These are phyloP conservation scores for Diachasmimorpha longicaudata DNA, from an alignment of 1,140 invertebrate species.

Conservation along the genomic window DNA sequence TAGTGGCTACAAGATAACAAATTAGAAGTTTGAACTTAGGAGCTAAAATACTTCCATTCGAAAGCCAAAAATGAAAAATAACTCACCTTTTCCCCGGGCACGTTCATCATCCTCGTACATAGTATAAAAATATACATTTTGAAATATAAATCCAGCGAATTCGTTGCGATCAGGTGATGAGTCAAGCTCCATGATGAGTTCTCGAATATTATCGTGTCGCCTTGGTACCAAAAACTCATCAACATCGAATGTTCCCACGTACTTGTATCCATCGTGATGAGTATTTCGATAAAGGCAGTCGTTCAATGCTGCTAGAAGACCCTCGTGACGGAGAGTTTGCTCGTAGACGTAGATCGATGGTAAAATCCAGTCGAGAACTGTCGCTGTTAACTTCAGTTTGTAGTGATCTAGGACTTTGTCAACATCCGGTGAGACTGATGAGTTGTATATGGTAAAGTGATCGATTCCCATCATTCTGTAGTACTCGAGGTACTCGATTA, in stretches of 20 bases:
- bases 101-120: constrained; percentile 64
- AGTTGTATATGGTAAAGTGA: constrained; percentile 72
- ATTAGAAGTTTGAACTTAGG: too few species aligned
- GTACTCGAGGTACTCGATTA: constrained; percentile 73
- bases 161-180: not conserved
- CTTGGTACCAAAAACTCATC: constrained; percentile 70
- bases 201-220: constrained; percentile 48
- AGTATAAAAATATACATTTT: constrained; percentile 69
- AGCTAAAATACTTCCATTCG: too few species aligned
- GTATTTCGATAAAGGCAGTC: constrained; percentile 68
- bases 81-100: constrained; percentile 51
- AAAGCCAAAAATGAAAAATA: constrained; percentile 35
- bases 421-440: constrained; percentile 65
- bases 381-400: constrained; percentile 46
- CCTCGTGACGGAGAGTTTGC: constrained; percentile 65
- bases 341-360: constrained; percentile 52
- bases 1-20: too few species aligned
- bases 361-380: constrained; percentile 68
- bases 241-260: constrained; percentile 67
- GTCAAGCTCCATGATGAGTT: constrained; percentile 28
- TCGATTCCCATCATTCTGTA: constrained; percentile 69
- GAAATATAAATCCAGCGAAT: constrained; percentile 64
- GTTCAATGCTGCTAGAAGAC: constrained; percentile 68
- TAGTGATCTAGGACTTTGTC: constrained; percentile 63
- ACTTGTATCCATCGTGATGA: constrained; percentile 54